Base-by-base conservation (phyloP, 2,888 invertebrate species). In the Stenichneumon culpator region DNA sequence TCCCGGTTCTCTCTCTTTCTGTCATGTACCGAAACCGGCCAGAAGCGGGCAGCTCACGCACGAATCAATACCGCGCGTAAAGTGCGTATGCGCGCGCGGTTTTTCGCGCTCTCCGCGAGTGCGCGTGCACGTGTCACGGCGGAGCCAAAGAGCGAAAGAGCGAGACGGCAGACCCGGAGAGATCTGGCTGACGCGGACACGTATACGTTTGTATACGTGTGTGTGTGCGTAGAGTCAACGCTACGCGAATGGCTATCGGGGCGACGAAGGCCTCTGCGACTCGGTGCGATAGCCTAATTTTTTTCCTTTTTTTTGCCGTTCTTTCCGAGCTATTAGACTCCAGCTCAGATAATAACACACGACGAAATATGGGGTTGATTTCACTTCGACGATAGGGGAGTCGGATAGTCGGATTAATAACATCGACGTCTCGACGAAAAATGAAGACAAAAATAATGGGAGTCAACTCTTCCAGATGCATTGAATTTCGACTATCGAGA, bases 111-210 rank as follows among this genome's bases (percentile, higher is more conserved):
- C 28, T 28, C 32, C 74, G 84, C 80, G 75, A 79, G 87, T 87
- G 90, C 89, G 86, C 86, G 90, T 90, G 91, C 92, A 91, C 90
- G 91, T 90, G 89, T 89, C 89, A 82, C 54, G 47, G 36, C 44
- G 52, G 60, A 68, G 63, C 44, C 54, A 70, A 63, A 63, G 75
- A 69, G 63, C 60, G 77, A 67, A 60, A 54, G 67, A 79, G 68
- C 77, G 72, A 44, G 9, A 72, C 39, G 47, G 39, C 47, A 36
- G 60, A 60, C 47, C n/a, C 25, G 16, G 67, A 28, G 47, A 67
- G 44, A 60, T 83, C 83, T 86, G 83, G 81, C 79, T 86, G 79
- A 82, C 82, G 75, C 86, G 80, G 80, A 84, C 44, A 47, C 44
- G 11, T 2, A 72, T 73, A 57, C 39, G 2, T 2, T 11, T 2